phyloP scores from a whole-genome alignment of 2,797 vertebrate genomes.

The Gadopsis marmoratus region DNA sequence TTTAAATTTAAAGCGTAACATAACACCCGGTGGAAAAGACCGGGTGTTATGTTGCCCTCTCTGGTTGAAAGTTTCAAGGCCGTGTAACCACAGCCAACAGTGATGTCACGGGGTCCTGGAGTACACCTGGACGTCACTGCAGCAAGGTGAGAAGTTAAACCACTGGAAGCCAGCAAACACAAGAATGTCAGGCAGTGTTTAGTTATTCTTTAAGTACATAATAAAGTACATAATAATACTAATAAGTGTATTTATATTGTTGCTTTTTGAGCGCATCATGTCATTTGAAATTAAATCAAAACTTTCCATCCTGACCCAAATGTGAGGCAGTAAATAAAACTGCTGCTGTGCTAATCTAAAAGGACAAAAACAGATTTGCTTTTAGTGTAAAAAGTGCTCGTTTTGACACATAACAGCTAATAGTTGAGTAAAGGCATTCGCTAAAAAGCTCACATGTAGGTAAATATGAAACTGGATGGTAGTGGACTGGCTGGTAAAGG shows the following conservation, averaged over 20 bases:
- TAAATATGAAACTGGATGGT: slow-evolving; percentile 3
- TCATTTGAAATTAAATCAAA: not conserved
- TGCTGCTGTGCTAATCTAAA: not conserved
- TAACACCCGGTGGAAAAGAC: not conserved
- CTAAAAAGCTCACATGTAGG: not conserved
- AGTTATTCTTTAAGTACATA: not conserved
- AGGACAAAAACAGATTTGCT: not conserved
- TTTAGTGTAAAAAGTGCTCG: not conserved
- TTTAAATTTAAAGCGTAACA: not conserved
- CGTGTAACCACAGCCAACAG: not conserved
- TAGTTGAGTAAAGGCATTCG: not conserved
- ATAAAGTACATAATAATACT: too few relatives aligned
- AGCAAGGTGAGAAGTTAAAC: not conserved
- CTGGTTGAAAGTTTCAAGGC: not conserved
- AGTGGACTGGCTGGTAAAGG: not conserved
- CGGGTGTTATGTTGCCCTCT: not conserved
- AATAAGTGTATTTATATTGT: not conserved
- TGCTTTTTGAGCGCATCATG: not conserved
- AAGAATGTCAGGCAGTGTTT: not conserved
- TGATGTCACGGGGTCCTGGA: not conserved
- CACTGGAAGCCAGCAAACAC: not conserved
- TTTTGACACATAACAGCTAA: slow-evolving; percentile 12
- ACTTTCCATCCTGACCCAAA: too few relatives aligned
- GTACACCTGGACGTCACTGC: not conserved
- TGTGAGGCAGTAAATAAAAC: not conserved